Conservation (phyloP, 2,797 vertebrate species). For the Cynopterus sphinx region DNA sequence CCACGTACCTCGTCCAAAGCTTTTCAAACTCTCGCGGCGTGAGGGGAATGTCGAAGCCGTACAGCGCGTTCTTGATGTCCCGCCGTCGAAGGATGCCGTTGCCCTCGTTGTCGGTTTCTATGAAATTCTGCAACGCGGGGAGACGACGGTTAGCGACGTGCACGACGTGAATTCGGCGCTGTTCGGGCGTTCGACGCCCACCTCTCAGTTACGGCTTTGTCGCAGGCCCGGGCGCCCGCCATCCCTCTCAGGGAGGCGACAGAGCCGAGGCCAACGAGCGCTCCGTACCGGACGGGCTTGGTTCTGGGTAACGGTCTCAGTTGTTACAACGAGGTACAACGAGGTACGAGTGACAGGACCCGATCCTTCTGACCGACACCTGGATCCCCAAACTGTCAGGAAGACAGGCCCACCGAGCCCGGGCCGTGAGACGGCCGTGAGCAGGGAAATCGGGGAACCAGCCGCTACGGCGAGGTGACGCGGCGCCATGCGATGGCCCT, state of each 20-base stretch:
- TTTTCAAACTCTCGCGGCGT: constrained; percentile 85
- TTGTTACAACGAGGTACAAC: too few species aligned
- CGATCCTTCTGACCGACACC: too few species aligned
- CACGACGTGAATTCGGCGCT: fast-evolving
- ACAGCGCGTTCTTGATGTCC: constrained; percentile 83
- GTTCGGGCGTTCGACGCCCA: fast-evolving
- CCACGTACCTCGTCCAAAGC: constrained; percentile 86
- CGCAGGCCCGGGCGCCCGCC: too few species aligned
- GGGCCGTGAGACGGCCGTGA: neutral
- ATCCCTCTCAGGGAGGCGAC: neutral
- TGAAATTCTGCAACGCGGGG: constrained; percentile 81
- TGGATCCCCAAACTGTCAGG: neutral
- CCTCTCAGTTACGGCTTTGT: too few species aligned
- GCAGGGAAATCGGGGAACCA: neutral
- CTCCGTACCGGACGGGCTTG: fast-evolving
- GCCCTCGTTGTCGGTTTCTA: constrained; percentile 81
- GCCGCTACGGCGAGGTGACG: fast-evolving
- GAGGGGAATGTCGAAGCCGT: constrained; percentile 84
- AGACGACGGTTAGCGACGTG: neutral
- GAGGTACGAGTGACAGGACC: too few species aligned
- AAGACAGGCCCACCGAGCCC: neutral
- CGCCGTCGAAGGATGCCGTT: constrained; percentile 81
- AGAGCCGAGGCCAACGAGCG: fast-evolving
- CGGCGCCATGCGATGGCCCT: neutral
- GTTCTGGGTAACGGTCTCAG: neutral